Conservation (phyloP, 2,888 invertebrate species). For the Abscondita cerata region DNA sequence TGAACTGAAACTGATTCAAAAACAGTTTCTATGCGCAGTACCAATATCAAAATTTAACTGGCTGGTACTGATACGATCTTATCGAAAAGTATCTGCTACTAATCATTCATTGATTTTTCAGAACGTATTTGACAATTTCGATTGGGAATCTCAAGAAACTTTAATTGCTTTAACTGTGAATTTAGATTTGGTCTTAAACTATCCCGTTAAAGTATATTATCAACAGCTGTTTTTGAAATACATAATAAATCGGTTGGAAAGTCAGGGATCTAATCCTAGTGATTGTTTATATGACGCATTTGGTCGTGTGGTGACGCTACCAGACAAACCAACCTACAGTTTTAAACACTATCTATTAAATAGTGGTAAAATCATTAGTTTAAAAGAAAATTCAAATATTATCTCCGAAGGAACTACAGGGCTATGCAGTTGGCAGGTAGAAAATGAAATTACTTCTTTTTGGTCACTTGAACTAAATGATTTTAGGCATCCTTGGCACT, state of each 20-base stretch:
- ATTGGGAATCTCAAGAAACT: conserved; percentile 64
- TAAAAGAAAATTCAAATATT: conserved; percentile 75
- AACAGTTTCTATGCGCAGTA: conserved; percentile 52
- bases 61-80: conserved; percentile 34
- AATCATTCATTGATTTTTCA: conserved; percentile 32
- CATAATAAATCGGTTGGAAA: conserved; percentile 66
- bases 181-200: conserved; percentile 61
- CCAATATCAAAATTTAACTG: conserved; percentile 41
- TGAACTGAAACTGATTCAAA: conserved; percentile 38
- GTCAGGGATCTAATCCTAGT: conserved; percentile 63
- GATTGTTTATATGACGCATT: conserved; percentile 70
- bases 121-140: conserved; percentile 39
- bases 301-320: conserved; percentile 62
- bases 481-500: conserved; percentile 73
- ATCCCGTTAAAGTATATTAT: conserved; percentile 70
- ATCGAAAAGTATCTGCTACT: not conserved
- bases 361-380: conserved; percentile 60
- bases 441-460: too few species aligned
- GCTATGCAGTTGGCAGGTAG: conserved; percentile 81
- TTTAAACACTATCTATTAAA: conserved; percentile 70
- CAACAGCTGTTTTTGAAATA: conserved; percentile 71
- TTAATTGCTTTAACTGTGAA: conserved; percentile 68
- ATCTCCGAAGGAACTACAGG: conserved; percentile 83
- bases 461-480: not conserved
- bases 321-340: conserved; percentile 56